Percentiles rank a stretch among this genome's conserved stretches.
Evolutionary conservation across 2,797 vertebrate species (phyloP).

Genomic region (Avahi laniger): DNA sequence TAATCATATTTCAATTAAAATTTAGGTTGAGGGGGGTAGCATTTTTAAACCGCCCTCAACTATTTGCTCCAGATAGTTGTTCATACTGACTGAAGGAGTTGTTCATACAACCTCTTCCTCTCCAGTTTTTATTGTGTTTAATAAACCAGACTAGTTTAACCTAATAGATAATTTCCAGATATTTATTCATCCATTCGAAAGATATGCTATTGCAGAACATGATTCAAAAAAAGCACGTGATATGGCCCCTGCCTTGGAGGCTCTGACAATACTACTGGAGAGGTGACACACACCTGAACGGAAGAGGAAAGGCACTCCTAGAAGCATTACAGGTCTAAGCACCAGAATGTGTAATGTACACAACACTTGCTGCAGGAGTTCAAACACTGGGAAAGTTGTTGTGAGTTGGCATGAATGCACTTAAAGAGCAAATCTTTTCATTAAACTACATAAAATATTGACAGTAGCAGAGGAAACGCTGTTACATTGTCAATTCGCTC

Average conservation of each 20-base stretch:
- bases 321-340: neutral
- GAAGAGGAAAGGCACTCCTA: neutral
- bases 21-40: neutral
- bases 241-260: neutral
- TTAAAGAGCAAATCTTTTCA: neutral
- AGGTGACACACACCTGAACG: neutral
- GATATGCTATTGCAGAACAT: neutral
- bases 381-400: neutral
- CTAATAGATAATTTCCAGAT: neutral
- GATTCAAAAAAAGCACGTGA: neutral
- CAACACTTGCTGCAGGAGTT: neutral
- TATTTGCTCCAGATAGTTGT: too few relatives aligned
- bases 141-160: neutral
- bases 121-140: neutral
- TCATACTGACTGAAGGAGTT: neutral
- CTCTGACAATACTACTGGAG: neutral
- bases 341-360: neutral
- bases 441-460: neutral
- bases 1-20: conserved; percentile 11
- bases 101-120: neutral
- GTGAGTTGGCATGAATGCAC: neutral
- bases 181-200: neutral
- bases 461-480: neutral
- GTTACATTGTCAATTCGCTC: neutral
- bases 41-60: neutral